Evolutionary conservation across 2,797 vertebrate genomes (phyloP), one percentile per base, ranked within the genome.

Genomic region (Danio jaintianensis): DNA sequence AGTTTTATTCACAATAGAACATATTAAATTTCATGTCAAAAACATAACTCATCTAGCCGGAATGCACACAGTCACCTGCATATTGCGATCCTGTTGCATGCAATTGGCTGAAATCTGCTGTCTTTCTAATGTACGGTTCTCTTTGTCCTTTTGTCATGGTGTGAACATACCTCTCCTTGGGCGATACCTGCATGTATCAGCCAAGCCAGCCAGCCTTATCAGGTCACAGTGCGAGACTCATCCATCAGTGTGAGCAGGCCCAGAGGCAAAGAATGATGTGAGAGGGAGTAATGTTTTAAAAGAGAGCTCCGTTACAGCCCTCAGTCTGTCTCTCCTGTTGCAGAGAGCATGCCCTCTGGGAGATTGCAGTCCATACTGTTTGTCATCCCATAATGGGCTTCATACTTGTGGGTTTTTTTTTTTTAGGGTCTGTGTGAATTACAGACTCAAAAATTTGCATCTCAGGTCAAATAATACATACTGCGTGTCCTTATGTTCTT

Each of bases 191-290:
- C 63, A 52, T 81, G 74, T 81, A 79, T 82, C 78, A 78, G 67
- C 61, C 36, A 70, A 82, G 52, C 73, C 69, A 85, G 55, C 72
- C 78, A 78, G 68, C 73, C 84, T 85, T 83, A 85, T 85, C 84
- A 70, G 81, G 81, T 83, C 84, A 80, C 78, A 71, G 63, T 71
- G 62, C 9, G 74, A 74, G 81, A 78, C 69, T 85, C 84, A 64
- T 85, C 81, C 79, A 81, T 85, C 81, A 85, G 75, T 81, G 58
- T 72, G 58, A 67, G 78, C 79, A 84, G 83, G 58, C 72, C 83
- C 85, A 69, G 53, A 78, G 80, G 83, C 69, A 53, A 66, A 77
- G 56, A 72, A 77, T 73, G 68, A 68, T 81, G 78, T 64, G 85
- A 78, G 58, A 82, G 48, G 70, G 70, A 75, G 66, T 80, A 72